These are phyloP conservation scores for Gnathonemus longibarbis DNA, from an alignment of 2,113 vertebrate species.

Conservation along the genomic window DNA sequence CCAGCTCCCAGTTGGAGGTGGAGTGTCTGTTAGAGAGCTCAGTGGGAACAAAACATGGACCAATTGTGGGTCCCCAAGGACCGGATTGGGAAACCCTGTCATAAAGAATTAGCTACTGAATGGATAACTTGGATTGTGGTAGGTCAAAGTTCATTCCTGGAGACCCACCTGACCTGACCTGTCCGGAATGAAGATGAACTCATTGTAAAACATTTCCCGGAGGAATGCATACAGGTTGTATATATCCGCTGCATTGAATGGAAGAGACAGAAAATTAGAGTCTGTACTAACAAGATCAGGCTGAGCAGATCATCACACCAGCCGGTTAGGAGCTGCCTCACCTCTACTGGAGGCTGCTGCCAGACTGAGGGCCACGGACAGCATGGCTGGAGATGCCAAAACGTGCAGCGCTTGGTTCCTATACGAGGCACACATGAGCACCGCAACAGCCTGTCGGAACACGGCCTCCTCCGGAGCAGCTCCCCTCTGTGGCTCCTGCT, in stretches of 20 bases:
- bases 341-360: constrained; percentile 64
- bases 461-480: constrained; percentile 53
- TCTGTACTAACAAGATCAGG: background rate
- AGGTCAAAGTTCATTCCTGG: background rate
- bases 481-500: constrained; percentile 38
- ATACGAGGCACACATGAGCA: constrained; percentile 79
- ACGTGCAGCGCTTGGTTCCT: constrained; percentile 81
- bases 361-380: constrained; percentile 65
- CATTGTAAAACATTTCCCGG: constrained; percentile 70
- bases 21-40: too few species aligned
- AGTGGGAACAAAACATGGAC: too few species aligned
- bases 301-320: too few species aligned
- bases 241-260: constrained; percentile 68
- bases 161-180: constrained; percentile 66
- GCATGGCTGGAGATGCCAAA: constrained; percentile 75
- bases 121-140: background rate
- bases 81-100: background rate
- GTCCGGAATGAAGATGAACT: constrained; percentile 84
- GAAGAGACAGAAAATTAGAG: background rate
- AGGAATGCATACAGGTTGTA: constrained; percentile 76
- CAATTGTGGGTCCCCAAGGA: too few species aligned
- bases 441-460: constrained; percentile 49
- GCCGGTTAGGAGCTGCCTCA: constrained; percentile 30
- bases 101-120: background rate
- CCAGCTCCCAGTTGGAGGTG: too few species aligned